Base-by-base conservation (phyloP, 2,888 invertebrate genomes). In the Galeruca laticollis region DNA sequence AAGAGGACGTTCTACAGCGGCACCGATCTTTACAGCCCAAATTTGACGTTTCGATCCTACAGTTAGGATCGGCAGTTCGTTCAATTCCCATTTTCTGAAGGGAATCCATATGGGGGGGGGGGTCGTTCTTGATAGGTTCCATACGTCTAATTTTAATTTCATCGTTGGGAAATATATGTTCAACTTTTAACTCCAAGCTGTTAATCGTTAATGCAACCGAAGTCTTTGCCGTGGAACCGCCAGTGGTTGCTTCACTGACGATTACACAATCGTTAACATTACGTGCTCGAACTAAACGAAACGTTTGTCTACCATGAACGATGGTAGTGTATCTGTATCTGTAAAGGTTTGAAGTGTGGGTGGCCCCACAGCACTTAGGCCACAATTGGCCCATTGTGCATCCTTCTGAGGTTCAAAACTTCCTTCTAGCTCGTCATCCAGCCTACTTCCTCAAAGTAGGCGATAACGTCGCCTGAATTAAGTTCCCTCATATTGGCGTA, bases 91-190 rank as follows among this genome's bases (percentile, higher is more conserved):
- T n/a, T 70, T 74, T 67, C 73, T 57, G 57, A 69, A 73, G 11
- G 71, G 71, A 21, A 73, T 70, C 51, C 69, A 73, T 70, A 49
- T 69, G 33, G 15, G 73, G 70, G 3, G 68, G 70, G 59, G n/a
- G 9, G 61, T 72, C 69, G 0, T 21, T 62, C 26, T 69, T 62
- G n/a, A 71, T 73, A 33, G 69, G 33, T 57, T 68, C 52, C 26
- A 75, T 40, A 10, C 70, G 51, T 37, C 70, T 18, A 13, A 67
- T 20, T 56, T 71, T 72, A 40, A 72, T 4, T 8, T 60, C 51
- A 72, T 73, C 63, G 70, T 70, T 9, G 68, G 54, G n/a, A n/a
- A n/a, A n/a, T n/a, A n/a, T n/a, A n/a, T n/a, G n/a, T n/a, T n/a
- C n/a, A n/a, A n/a, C n/a, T 69, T 70, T 73, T 33, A 73, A 61